Evolutionary conservation across 2,113 vertebrate species (phyloP).

Genomic region (Rhinopithecus roxellana): DNA sequence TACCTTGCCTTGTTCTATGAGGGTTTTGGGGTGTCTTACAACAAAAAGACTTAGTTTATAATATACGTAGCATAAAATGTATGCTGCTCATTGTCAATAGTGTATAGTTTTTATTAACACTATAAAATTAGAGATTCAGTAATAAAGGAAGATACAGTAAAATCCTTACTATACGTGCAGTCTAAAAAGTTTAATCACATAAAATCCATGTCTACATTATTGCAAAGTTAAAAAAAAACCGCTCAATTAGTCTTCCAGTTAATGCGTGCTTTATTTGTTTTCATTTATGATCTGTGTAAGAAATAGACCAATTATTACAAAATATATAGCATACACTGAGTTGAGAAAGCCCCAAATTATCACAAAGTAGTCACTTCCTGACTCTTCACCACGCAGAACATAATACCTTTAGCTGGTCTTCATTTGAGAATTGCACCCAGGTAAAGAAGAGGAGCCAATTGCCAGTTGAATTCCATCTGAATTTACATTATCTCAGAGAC

Average conservation of each 20-base stretch:
- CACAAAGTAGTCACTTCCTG: slow-evolving; percentile 6
- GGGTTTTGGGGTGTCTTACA: not conserved
- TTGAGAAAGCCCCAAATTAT: slow-evolving; percentile 18
- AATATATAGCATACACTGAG: not conserved
- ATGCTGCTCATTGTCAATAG: not conserved
- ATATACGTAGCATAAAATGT: not conserved
- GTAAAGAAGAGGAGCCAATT: not conserved
- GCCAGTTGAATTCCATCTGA: not conserved
- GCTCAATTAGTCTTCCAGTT: not conserved
- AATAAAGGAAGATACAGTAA: not conserved
- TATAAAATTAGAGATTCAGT: not conserved
- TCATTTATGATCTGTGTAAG: not conserved
- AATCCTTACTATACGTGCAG: not conserved
- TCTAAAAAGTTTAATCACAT: not conserved
- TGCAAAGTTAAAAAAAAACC: not conserved
- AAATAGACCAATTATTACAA: not conserved
- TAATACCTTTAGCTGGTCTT: not conserved
- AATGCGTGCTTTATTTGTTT: not conserved
- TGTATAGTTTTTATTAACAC: not conserved
- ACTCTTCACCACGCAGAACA: not conserved
- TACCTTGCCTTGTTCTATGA: not conserved
- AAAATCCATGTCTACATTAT: not conserved
- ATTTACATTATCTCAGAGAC: not conserved
- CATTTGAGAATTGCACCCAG: not conserved
- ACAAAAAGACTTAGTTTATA: not conserved